Base-by-base conservation (phyloP, 1,140 invertebrate species). In the Aethina tumida region DNA sequence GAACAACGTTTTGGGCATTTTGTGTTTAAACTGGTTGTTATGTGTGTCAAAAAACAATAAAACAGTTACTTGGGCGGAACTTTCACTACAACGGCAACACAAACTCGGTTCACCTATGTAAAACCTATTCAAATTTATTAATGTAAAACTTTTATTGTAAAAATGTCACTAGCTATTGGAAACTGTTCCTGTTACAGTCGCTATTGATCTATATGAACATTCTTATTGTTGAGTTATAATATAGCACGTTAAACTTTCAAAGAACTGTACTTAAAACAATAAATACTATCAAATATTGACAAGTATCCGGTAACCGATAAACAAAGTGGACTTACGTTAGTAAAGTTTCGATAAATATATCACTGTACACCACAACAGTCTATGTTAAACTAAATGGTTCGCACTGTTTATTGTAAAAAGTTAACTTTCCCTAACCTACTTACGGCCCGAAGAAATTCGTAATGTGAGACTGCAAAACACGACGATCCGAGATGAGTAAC, bases 361-460 rank as follows among this genome's bases (percentile, higher is more conserved):
- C 37, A 43, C 36, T 20, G 40, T 42, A 49, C 50, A 40, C 21
- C 31, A 41, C 41, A 36, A 36, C 44, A 38, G 48, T 38, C 25
- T 44, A 48, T 41, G 45, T 47, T 40, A 41, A 31, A 53, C 51
- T 53, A 43, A 53, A 50, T 43, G 29, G 37, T 39, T 28, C 35
- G 48, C 42, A 35, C 15, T 43, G 45, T 48, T 50, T 47, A 43
- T 43, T 36, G 39, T 43, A 43, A 53, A 50, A 53, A 43, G 45
- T 45, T 46, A 47, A 50, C 48, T 53, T 50, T 53, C 51, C 48
- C 39, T 50, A 53, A 53, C 51, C 51, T 49, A 53, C 51, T 53
- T 53, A 39, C 35, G 42, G 41, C 35, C 34, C 33, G 41, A 48
- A 50, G 48, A 53, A 50, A 53, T 47, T 52, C 38, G 37, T 49